Conservation (phyloP, 92 coral and sea anemone species). For the Phenganax marumi region DNA sequence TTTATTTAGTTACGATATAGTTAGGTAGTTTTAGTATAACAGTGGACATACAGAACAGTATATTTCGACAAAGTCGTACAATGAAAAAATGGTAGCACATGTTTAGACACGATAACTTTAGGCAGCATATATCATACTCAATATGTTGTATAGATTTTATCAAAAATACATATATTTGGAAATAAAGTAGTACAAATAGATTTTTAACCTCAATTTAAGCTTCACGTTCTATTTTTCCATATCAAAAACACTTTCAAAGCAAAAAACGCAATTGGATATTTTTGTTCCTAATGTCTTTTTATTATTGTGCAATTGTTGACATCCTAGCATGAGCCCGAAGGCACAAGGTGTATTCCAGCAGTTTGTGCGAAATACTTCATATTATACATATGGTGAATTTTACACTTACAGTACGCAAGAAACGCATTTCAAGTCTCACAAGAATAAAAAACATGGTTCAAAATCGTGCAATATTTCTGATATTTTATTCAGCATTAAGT, state of each 20-base stretch:
- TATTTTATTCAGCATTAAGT: too few species aligned
- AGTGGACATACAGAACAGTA: neutral
- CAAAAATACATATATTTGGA: neutral
- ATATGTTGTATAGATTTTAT: neutral
- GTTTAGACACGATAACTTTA: too few species aligned
- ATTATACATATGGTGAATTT: neutral
- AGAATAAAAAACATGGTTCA: too few species aligned
- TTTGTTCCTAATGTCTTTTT: too few species aligned
- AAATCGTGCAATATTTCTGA: too few species aligned
- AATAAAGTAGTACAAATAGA: neutral
- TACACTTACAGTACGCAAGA: too few species aligned
- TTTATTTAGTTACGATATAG: too few species aligned
- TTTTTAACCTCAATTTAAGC: neutral
- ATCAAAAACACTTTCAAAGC: constrained; percentile 17
- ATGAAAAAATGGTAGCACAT: too few species aligned
- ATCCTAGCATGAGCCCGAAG: constrained; percentile 4
- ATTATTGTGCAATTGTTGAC: neutral
- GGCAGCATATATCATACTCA: neutral
- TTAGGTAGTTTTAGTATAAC: too few species aligned
- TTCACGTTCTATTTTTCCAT: neutral
- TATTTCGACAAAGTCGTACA: neutral
- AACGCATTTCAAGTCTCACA: too few species aligned
- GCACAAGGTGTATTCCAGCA: neutral
- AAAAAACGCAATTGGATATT: constrained; percentile 9
- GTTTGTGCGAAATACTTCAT: neutral